Evolutionary conservation across 2,888 invertebrate species (phyloP).

Genomic region (Erpobdella octoculata): DNA sequence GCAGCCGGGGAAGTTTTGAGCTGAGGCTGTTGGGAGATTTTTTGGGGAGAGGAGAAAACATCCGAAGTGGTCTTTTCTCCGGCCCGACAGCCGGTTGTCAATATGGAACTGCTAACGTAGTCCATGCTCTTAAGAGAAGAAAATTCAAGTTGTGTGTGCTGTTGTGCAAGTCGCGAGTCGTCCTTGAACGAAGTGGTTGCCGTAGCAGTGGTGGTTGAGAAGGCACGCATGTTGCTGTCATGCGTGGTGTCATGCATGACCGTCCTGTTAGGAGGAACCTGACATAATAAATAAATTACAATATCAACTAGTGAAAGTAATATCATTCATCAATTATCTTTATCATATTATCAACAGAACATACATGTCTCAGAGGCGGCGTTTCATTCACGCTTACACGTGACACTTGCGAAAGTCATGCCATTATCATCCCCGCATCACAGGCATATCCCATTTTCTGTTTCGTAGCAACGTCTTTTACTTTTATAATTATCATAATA

Average conservation of each 20-base stretch:
- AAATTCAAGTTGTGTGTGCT: neutral
- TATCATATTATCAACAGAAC: no score
- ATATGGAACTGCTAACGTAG: constrained; percentile 9
- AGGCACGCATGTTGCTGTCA: neutral
- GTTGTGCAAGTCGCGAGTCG: constrained; percentile 5
- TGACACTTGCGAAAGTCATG: no score
- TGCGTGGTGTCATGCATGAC: constrained; percentile 1
- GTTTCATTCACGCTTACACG: no score
- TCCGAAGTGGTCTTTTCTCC: neutral
- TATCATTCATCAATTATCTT: no score
- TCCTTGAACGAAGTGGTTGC: constrained; percentile 7
- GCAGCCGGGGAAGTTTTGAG: neutral
- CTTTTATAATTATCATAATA: no score
- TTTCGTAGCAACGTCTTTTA: no score
- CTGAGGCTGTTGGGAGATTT: neutral
- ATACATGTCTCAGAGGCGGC: no score
- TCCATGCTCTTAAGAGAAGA: constrained; percentile 1
- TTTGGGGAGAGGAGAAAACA: neutral
- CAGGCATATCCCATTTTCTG: no score
- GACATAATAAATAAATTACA: neutral
- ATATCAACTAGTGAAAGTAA: no score
- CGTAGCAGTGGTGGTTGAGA: constrained; percentile 10
- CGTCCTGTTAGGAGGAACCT: constrained; percentile 30
- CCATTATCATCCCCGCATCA: no score
- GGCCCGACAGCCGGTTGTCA: constrained; percentile 7